These are phyloP conservation scores for Dryoscopus gambensis DNA, from an alignment of 2,113 vertebrate species.

Conservation along the genomic window DNA sequence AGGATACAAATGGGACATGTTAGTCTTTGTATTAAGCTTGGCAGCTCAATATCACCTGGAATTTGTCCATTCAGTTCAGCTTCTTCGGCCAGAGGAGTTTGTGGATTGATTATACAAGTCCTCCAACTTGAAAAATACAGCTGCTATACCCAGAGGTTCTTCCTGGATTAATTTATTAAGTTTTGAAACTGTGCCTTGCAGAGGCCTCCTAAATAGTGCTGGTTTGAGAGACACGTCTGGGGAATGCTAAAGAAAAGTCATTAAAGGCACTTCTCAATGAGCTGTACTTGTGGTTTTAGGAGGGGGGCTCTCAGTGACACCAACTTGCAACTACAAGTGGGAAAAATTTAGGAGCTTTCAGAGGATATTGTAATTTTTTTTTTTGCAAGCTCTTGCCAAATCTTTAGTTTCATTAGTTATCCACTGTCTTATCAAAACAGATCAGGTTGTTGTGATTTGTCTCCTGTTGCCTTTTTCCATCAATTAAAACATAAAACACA, in stretches of 20 bases:
- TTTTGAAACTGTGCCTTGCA: not conserved
- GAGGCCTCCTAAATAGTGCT: not conserved
- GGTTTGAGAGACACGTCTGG: not conserved
- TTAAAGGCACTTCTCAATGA: not conserved
- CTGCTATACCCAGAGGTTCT: not conserved
- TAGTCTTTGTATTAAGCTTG: not conserved
- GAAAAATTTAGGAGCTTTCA: not conserved
- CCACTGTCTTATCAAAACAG: not conserved
- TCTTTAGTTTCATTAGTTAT: not conserved
- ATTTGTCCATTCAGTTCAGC: not conserved
- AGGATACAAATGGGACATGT: not conserved
- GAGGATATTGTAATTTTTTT: not conserved
- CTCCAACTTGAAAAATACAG: not conserved
- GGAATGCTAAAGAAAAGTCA: not conserved
- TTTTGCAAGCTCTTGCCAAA: not conserved
- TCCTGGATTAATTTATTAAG: not conserved
- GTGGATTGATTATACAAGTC: not conserved
- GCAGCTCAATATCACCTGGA: not conserved
- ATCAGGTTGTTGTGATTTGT: not conserved
- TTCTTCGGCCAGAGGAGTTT: not conserved
- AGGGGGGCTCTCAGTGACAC: fast-evolving
- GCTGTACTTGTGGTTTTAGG: not conserved
- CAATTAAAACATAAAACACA: not conserved
- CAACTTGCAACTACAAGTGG: not conserved
- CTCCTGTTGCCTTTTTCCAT: not conserved